These are phyloP conservation scores for Enteromius afrohamiltoni DNA, from an alignment of 2,797 vertebrate genomes.

Conservation along the genomic window DNA sequence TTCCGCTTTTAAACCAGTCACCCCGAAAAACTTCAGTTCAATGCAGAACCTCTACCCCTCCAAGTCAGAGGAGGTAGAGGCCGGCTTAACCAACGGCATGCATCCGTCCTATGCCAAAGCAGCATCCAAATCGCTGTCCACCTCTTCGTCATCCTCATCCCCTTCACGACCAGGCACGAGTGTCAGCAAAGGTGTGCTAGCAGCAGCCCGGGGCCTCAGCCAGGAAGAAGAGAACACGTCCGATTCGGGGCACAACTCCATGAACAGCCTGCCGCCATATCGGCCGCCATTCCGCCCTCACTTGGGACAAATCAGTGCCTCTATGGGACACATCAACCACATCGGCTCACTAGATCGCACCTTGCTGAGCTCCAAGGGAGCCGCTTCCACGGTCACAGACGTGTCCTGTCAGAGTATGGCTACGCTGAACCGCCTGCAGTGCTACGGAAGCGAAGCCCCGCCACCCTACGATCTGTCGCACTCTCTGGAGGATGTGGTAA, in stretches of 20 bases:
- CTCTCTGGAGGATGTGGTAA: slow-evolving; percentile 87
- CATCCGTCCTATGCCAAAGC: slow-evolving; percentile 71
- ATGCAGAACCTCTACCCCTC: slow-evolving; percentile 91
- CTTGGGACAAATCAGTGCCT: slow-evolving; percentile 90
- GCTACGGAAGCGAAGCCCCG: slow-evolving; percentile 83
- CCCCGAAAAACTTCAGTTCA: slow-evolving; percentile 90
- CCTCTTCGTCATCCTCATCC: slow-evolving; percentile 85
- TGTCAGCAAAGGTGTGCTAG: slow-evolving; percentile 67
- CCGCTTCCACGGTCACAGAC: slow-evolving; percentile 72
- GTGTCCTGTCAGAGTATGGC: slow-evolving; percentile 87
- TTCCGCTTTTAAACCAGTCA: slow-evolving; percentile 89
- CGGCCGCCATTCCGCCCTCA: slow-evolving; percentile 85
- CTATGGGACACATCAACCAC: slow-evolving; percentile 95
- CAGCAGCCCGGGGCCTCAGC: slow-evolving; percentile 79
- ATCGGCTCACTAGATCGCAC: slow-evolving; percentile 90
- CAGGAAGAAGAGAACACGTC: slow-evolving; percentile 85
- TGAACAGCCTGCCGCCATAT: slow-evolving; percentile 90
- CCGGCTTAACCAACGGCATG: slow-evolving; percentile 80
- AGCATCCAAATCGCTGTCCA: slow-evolving; percentile 81
- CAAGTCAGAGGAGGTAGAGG: slow-evolving; percentile 87
- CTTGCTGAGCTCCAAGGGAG: slow-evolving; percentile 74
- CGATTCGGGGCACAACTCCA: slow-evolving; percentile 91
- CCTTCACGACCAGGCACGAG: slow-evolving; percentile 66
- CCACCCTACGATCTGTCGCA: slow-evolving; percentile 91
- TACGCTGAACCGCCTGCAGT: slow-evolving; percentile 84